phyloP scores from a whole-genome alignment of 2,797 vertebrate genomes.

The Halcyon chelicuti region DNA sequence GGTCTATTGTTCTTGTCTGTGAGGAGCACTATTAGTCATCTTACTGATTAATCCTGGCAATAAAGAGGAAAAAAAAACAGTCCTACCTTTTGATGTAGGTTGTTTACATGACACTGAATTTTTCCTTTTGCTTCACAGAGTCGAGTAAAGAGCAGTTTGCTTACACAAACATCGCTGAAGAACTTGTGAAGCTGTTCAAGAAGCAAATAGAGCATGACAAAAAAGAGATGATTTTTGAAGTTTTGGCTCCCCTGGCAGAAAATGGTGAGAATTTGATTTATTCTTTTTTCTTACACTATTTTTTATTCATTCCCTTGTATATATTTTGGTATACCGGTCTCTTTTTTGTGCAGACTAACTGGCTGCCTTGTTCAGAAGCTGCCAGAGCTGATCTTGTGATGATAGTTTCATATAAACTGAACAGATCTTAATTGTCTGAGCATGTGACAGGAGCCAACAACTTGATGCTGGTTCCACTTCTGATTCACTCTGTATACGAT shows the following conservation, averaged over 20 bases:
- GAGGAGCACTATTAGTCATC: constrained; percentile 52
- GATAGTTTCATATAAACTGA: background rate
- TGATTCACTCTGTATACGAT: background rate
- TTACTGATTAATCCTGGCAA: constrained; percentile 31
- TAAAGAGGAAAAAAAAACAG: constrained; percentile 15
- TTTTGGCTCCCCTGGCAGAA: constrained; percentile 96
- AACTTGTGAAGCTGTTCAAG: constrained; percentile 95
- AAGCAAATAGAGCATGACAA: constrained; percentile 96
- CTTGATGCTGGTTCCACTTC: background rate
- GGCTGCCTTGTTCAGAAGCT: background rate
- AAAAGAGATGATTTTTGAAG: constrained; percentile 99
- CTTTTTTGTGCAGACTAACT: background rate
- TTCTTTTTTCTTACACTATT: background rate
- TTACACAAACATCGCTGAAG: constrained; percentile 93
- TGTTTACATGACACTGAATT: constrained; percentile 31
- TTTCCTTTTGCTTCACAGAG: constrained; percentile 72
- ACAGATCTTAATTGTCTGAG: background rate
- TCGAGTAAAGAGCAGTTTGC: constrained; percentile 97
- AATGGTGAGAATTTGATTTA: constrained; percentile 85
- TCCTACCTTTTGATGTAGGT: constrained; percentile 42
- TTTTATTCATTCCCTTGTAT: background rate
- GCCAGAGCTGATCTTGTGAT: background rate
- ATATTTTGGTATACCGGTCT: background rate
- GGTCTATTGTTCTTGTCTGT: constrained; percentile 40
- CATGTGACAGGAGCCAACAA: background rate